Base-by-base conservation (phyloP, 2,888 invertebrate species). In the Drosophila neutralis region DNA sequence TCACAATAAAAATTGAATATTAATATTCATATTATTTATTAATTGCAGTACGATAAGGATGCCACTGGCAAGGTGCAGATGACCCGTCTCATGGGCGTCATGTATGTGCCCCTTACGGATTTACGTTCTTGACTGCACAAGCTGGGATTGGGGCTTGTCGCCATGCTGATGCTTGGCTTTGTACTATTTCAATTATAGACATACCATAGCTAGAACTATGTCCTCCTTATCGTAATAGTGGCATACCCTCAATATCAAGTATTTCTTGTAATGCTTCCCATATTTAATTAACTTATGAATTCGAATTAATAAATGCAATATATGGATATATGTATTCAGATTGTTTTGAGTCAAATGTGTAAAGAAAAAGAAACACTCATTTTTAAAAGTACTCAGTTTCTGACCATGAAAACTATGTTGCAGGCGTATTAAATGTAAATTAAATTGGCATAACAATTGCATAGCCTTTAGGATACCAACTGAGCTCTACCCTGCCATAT, bases 61-160 rank as follows among this genome's bases (percentile, higher is more conserved):
- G 92, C 93, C 3, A 96, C 97, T 91, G 99, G 99, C 10, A 94
- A 95, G 38, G 95, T 98, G 6, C 94, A 94, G 29, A 94, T 95
- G 72, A 96, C 96, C 82, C 95, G 95, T 49, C 94, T 99, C 13
- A 98, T 99, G 97, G 97, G 98, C 49, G 99, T 99, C 15, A 97
- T 98, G 83, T 99, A 98, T 92, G 99, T 99, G 40, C 99, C 99
- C 0, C 94, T 99, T 53, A 99, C 99, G 0, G 98, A 98, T 92
- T 95, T 96, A 92, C 94, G 83, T 0, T 87, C 93, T 62, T 93
- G 93, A 93, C 90, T 92, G 76, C 69, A 83, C 48, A 54, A 76
- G 35, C 62, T 77, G n/a, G 73, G 84, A 11, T 89, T 82, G 75
- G 63, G 75, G 33, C 6, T 82, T 48, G 49, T 91, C 62, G 73